Evolutionary conservation across 2,797 vertebrate species (phyloP), one percentile per base, ranked within the genome.

Genomic region (Lagocephalus sceleratus): DNA sequence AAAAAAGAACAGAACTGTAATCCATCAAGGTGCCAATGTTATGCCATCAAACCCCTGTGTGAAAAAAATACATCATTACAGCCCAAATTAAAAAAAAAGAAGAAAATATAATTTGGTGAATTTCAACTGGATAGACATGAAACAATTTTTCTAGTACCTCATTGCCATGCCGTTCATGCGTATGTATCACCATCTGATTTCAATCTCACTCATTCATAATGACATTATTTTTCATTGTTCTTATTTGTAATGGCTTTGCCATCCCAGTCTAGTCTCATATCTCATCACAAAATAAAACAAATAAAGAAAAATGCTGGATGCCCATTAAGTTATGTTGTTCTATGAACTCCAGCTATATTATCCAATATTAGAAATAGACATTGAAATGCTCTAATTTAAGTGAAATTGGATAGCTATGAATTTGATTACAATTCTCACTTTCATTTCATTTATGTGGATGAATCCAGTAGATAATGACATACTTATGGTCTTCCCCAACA

Each of bases 401-500:
- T 68, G 43, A 64, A 79, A 81, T 29, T 20, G 12, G 63, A 73
- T 47, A 60, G 45, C 52, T 68, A 32, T 44, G 23, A 22, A 68
- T 57, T 25, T 54, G 57, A 62, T 82, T 75, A 54, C 40, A 63
- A 68, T 61, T 40, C 29, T 32, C 20, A 49, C 51, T 57, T 69
- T 49, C 73, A 29, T 29, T 35, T 12, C 12, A 35, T 35, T 14
- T 35, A 35, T 14, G 25, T 20, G 64, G 57, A 79, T 76, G 67
- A 83, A 73, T 77, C 47, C 66, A 41, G 52, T 58, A 66, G 79
- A 85, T 84, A 87, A 88, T 83, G 60, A 70, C 78, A 87, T 78
- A 62, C 83, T 88, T 78, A 77, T 73, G 67, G 61, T 75, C 58
- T 56, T 55, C 17, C 57, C 76, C 70, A 40, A 43, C 75, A 71